Percentiles rank a stretch among this genome's conserved stretches.
phyloP scores from a whole-genome alignment of 1,140 invertebrate genomes.

The Camponotus floridanus region DNA sequence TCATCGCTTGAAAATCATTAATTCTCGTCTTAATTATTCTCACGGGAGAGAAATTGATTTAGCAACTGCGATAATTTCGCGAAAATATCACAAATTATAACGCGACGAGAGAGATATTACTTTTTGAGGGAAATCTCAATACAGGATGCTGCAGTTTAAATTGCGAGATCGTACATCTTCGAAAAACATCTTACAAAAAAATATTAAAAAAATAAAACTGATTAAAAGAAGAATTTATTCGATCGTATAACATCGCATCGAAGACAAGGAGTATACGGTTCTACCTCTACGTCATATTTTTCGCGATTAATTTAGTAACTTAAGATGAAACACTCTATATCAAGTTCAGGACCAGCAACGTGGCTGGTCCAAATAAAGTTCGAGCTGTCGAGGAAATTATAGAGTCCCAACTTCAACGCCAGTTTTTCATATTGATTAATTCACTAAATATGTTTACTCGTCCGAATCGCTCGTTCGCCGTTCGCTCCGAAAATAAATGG shows the following conservation, averaged over 20 bases:
- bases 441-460: slow-evolving; percentile 24
- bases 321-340: not conserved
- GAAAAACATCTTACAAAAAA: not conserved
- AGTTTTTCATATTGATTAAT: slow-evolving; percentile 48
- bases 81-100: slow-evolving; percentile 23
- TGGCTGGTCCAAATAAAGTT: slow-evolving; percentile 41
- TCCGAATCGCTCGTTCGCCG: slow-evolving; percentile 1
- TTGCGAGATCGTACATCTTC: not conserved
- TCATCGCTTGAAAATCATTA: slow-evolving; percentile 12
- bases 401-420: slow-evolving; percentile 7
- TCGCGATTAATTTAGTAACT: not conserved
- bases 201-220: not conserved
- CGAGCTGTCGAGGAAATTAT: slow-evolving; percentile 24
- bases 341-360: not conserved
- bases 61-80: slow-evolving; percentile 25
- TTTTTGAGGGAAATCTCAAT: not conserved
- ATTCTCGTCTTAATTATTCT: slow-evolving; percentile 20
- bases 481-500: slow-evolving; percentile 46
- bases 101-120: slow-evolving; percentile 15
- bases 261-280: not conserved
- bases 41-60: slow-evolving; percentile 49
- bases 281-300: not conserved
- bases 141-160: slow-evolving; percentile 11
- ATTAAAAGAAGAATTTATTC: not conserved
- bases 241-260: not conserved